A percentile compares a stretch with the other conserved stretches of the same genome.
Conservation (phyloP, 2,888 invertebrate species). For the Mimumesa dahlbomi region DNA sequence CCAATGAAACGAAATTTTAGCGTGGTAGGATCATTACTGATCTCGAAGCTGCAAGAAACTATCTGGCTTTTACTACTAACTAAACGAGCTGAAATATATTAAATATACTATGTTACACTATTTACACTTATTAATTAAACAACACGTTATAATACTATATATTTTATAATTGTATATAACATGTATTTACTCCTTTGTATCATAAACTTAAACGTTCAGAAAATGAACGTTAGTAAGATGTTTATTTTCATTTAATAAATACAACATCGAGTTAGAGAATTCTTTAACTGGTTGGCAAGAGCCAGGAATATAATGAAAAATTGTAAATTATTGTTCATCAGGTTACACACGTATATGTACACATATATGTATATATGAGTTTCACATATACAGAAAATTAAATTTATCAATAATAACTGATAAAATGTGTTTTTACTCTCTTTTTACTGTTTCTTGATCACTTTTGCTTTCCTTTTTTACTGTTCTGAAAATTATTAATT, state of each 20-base stretch:
- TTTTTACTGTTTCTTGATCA: slow-evolving; percentile 56
- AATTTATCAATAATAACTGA: slow-evolving; percentile 64
- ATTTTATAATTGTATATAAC: slow-evolving; percentile 25
- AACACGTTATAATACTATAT: slow-evolving; percentile 12
- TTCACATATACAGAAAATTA: slow-evolving; percentile 71
- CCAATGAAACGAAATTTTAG: no score
- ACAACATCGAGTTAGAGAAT: slow-evolving; percentile 66
- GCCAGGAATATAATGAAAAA: slow-evolving; percentile 56
- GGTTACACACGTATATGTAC: no score
- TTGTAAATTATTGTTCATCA: slow-evolving; percentile 34
- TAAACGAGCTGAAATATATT: no score
- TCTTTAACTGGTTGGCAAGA: slow-evolving; percentile 53
- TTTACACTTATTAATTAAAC: no score
- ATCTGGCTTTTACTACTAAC: no score
- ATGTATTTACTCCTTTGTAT: slow-evolving; percentile 25
- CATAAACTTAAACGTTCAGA: slow-evolving; percentile 30
- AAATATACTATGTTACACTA: no score
- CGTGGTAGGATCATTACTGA: no score
- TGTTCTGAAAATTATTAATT: slow-evolving; percentile 72
- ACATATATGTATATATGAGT: no score
- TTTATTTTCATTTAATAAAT: slow-evolving; percentile 66
- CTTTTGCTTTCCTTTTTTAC: slow-evolving; percentile 75
- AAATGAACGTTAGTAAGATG: slow-evolving; percentile 48
- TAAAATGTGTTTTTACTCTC: slow-evolving; percentile 71
- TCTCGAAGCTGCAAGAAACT: no score